These are phyloP conservation scores for Drosophila putrida DNA, from an alignment of 2,888 invertebrate species.

Conservation along the genomic window DNA sequence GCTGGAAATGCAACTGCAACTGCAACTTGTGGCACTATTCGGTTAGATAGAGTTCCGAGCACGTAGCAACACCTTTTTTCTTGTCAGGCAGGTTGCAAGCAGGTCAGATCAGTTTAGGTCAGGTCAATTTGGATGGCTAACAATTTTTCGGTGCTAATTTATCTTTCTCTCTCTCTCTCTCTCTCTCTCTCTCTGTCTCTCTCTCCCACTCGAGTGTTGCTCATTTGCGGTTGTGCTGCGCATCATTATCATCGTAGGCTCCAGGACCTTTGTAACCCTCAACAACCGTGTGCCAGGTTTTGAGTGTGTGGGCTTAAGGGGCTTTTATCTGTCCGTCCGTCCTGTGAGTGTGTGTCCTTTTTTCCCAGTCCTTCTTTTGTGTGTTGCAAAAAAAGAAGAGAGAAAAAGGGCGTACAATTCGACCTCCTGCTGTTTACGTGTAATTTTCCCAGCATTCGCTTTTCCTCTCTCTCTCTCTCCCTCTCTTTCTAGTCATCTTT, in stretches of 20 bases:
- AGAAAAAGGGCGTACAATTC: slow-evolving; percentile 37
- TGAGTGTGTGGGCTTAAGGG: slow-evolving; percentile 52
- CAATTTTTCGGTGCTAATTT: slow-evolving; percentile 68
- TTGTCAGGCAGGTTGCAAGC: slow-evolving; percentile 34
- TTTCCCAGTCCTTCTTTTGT: slow-evolving; percentile 35
- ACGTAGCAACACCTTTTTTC: slow-evolving; percentile 33
- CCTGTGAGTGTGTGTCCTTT: slow-evolving; percentile 17
- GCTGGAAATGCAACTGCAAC: slow-evolving; percentile 44
- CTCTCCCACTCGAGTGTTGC: slow-evolving; percentile 37
- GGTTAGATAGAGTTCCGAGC: slow-evolving; percentile 4
- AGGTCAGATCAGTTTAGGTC: slow-evolving; percentile 36
- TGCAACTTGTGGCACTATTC: not conserved
- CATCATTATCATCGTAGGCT: slow-evolving; percentile 59
- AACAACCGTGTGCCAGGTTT: slow-evolving; percentile 35
- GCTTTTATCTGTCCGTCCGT: slow-evolving; percentile 20
- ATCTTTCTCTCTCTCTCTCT: slow-evolving; percentile 25
- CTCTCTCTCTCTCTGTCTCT: not conserved
- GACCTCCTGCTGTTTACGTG: slow-evolving; percentile 73
- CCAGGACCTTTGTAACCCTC: slow-evolving; percentile 16
- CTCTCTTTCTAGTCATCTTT: slow-evolving; percentile 1
- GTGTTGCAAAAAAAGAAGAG: slow-evolving; percentile 47
- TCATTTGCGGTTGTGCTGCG: slow-evolving; percentile 69
- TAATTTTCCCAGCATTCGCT: slow-evolving; percentile 72
- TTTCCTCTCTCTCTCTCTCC: not conserved
- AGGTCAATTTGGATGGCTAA: slow-evolving; percentile 45